Evolutionary conservation across 2,888 invertebrate genomes (phyloP), one percentile per base, ranked within the genome.

Genomic region (Rhamphomyia laevipes): DNA sequence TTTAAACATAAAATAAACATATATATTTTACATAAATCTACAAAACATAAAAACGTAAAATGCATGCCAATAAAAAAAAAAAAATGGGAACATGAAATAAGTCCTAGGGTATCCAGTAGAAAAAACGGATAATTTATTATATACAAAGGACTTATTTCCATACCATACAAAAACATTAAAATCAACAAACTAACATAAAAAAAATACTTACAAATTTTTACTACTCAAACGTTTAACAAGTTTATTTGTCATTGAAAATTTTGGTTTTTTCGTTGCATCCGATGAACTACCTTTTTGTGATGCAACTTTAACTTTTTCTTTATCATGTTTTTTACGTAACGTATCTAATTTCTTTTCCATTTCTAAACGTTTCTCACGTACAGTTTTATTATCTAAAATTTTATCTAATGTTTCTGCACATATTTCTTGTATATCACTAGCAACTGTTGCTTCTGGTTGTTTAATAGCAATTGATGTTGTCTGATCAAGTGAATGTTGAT

Each of bases 341-440:
- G 81, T 75, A 59, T 93, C 91, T 49, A 95, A 67, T 63, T 94
- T 93, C 63, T 92, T 89, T 48, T 92, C 88, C 56, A 93, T 71
- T 66, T 94, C 93, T 1, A 78, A 63, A 41, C 83, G 78, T 63
- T 90, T 89, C 60, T 93, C 92, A 48, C 81, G 81, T 13, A 91
- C 88, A 40, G 80, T 64, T 68, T 94, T 94, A 63, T 83, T 80
- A 6, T 85, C 84, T 61, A 89, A 77, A 17, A 95, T 75, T 56
- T 83, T 80, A 16, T 89, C 87, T 44, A 94, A 67, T 0, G 86
- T 76, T 60, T 90, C 91, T 0, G 87, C 85, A 2, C 78, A 66
- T n/a, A 87, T 75, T 5, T 61, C 59, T 15, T 66, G 66, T 15
- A 66, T 61, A 55, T 70, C 69, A 42, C 67, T 64, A 47, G 66